Conservation (phyloP, 2,113 vertebrate genomes). For the Scartelaos histophorus region DNA sequence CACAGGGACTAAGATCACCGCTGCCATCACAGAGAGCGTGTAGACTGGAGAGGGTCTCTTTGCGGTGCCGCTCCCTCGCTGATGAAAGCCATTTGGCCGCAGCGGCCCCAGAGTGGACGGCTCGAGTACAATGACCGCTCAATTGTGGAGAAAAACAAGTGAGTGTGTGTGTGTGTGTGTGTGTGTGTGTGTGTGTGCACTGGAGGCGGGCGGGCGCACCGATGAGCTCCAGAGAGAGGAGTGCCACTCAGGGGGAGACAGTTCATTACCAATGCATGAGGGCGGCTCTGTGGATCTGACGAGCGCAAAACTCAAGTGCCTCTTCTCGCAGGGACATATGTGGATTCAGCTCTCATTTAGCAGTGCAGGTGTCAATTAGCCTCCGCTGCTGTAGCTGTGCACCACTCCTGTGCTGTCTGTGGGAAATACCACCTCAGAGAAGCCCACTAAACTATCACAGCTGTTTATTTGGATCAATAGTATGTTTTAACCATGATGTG, state of each 20-base stretch:
- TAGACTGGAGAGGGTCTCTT: slow-evolving; percentile 78
- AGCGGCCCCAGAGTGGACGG: slow-evolving; percentile 86
- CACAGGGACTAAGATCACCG: slow-evolving; percentile 84
- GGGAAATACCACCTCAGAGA: not conserved
- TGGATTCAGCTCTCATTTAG: slow-evolving; percentile 34
- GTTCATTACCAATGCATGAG: slow-evolving; percentile 69
- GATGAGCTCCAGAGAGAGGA: slow-evolving; percentile 61
- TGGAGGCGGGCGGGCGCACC: slow-evolving; percentile 30
- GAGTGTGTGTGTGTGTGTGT: no score
- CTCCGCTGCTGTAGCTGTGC: not conserved
- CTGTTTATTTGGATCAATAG: not conserved
- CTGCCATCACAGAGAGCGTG: no score
- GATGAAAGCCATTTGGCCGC: slow-evolving; percentile 95
- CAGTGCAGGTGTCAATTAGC: slow-evolving; percentile 8
- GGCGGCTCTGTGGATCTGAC: slow-evolving; percentile 44
- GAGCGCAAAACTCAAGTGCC: slow-evolving; percentile 27
- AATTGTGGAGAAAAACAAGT: slow-evolving; percentile 76
- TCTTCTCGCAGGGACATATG: slow-evolving; percentile 25
- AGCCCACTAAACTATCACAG: not conserved
- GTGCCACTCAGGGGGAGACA: slow-evolving; percentile 61
- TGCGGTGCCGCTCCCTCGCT: slow-evolving; percentile 81
- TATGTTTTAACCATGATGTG: not conserved
- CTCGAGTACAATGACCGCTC: slow-evolving; percentile 87
- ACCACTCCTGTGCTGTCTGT: slow-evolving; percentile 8
- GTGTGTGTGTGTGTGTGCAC: slow-evolving; percentile 51